Base-by-base conservation (phyloP, 2,113 vertebrate species). In the Cololabis saira region DNA sequence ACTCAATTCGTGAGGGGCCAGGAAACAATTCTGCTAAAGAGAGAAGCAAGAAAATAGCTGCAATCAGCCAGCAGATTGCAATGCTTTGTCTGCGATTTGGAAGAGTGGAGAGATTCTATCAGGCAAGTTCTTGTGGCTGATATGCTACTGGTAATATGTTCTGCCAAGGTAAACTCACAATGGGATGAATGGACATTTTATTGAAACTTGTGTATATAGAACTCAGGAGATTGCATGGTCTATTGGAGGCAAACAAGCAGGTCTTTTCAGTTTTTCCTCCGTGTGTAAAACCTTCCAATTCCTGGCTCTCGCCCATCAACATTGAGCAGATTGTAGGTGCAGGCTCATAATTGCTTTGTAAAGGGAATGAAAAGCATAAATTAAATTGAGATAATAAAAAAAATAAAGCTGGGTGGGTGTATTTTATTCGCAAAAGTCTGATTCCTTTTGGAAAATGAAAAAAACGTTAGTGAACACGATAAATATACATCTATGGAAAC, bases 71-170 rank as follows among this genome's bases (percentile, higher is more conserved):
- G 59, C 57, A 80, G 84, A 87, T 85, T 87, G 82, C 77, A 85
- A 79, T 88, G 87, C 87, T 90, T 88, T 79, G 75, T 86, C 83
- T 82, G 71, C 37, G 76, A 81, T 88, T 88, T 87, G 84, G 81
- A 86, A 83, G 79, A 79, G 76, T 81, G 87, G 84, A 83, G 76
- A 80, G 61, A 88, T 88, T 89, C 82, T 70, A 87, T 88, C 84
- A 82, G 74, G 71, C 56, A 44, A 67, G 79, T 84, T 87, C 78
- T 67, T 65, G 53, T 64, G 62, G 67, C 71, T 81, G 81, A 83
- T 83, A 83, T 78, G 74, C 71, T 71, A 67, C 74, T 81, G 80
- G 78, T 86, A 83, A 86, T 85, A 78, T 42, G 71, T 87, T 86
- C 76, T 82, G 82, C 79, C 61, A 67, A 77, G 77, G 82, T 82